Conservation (phyloP, 2,888 invertebrate species). For the Leucania comma region DNA sequence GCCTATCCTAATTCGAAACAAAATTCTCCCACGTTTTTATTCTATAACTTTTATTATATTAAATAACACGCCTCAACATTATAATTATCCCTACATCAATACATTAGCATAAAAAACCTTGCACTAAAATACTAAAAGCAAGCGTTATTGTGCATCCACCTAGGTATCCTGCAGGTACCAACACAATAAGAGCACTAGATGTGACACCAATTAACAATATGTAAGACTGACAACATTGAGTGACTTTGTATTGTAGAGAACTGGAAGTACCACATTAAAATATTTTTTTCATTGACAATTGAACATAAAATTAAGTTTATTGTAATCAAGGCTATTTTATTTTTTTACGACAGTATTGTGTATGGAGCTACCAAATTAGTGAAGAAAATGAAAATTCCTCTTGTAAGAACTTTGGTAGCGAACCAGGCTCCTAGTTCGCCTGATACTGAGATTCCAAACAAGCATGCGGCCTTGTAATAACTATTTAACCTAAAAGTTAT, state of each 20-base stretch:
- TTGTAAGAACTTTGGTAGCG: not conserved
- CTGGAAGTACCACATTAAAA: slow-evolving; percentile 35
- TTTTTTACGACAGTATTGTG: not conserved
- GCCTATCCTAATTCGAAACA: no score
- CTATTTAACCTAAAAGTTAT: not conserved
- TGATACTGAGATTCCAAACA: not conserved
- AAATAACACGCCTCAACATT: slow-evolving; percentile 25
- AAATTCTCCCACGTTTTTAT: no score
- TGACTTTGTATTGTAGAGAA: slow-evolving; percentile 15
- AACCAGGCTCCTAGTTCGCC: not conserved
- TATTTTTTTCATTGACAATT: not conserved
- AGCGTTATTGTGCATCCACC: slow-evolving; percentile 51
- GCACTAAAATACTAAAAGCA: slow-evolving; percentile 48
- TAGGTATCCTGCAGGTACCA: slow-evolving; percentile 52
- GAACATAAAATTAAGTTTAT: not conserved
- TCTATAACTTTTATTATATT: slow-evolving; percentile 19
- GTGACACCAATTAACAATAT: slow-evolving; percentile 48
- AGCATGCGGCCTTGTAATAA: not conserved
- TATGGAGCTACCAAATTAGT: not conserved
- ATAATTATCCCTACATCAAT: slow-evolving; percentile 35
- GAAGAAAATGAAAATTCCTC: no score
- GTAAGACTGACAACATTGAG: slow-evolving; percentile 36
- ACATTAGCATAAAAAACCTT: slow-evolving; percentile 48
- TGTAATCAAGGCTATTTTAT: not conserved
- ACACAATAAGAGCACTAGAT: slow-evolving; percentile 52